phyloP scores from a whole-genome alignment of 2,888 invertebrate species.

The Emmelina monodactyla region DNA sequence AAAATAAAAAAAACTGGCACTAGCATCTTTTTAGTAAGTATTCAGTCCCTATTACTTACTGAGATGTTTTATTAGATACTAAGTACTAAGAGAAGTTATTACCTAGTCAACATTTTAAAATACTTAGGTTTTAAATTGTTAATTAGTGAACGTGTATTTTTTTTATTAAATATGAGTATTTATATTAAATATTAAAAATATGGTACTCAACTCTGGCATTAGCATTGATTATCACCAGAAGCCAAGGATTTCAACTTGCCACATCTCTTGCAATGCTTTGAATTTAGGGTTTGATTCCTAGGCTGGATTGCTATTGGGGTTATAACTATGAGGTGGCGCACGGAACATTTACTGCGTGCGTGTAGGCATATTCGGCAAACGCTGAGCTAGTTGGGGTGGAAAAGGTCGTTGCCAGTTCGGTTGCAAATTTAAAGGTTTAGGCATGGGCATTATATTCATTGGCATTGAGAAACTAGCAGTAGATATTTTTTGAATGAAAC shows the following conservation, averaged over 20 bases:
- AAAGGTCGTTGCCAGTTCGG: no score
- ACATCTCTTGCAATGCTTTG: conserved; percentile 14
- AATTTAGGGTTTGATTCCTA: no score
- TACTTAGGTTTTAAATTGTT: not conserved
- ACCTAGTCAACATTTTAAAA: conserved; percentile 3
- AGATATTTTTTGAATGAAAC: no score
- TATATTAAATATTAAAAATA: conserved; percentile 7
- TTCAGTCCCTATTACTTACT: conserved; percentile 4
- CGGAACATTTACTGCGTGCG: no score
- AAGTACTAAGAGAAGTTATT: conserved; percentile 3
- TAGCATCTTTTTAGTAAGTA: conserved; percentile 2
- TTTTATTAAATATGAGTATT: not conserved
- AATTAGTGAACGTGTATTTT: not conserved
- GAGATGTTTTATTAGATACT: conserved; percentile 3
- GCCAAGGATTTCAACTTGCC: conserved; percentile 7
- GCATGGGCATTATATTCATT: no score
- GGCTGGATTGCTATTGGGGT: no score
- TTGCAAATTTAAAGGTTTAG: no score
- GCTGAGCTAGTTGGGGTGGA: no score
- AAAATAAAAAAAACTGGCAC: conserved; percentile 1
- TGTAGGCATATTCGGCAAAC: no score
- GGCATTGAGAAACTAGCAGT: no score
- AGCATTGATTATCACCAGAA: conserved; percentile 9
- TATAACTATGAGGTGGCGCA: no score
- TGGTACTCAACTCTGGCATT: conserved; percentile 11